phyloP scores from a whole-genome alignment of 1,140 invertebrate species.

The Eumaeus atala region DNA sequence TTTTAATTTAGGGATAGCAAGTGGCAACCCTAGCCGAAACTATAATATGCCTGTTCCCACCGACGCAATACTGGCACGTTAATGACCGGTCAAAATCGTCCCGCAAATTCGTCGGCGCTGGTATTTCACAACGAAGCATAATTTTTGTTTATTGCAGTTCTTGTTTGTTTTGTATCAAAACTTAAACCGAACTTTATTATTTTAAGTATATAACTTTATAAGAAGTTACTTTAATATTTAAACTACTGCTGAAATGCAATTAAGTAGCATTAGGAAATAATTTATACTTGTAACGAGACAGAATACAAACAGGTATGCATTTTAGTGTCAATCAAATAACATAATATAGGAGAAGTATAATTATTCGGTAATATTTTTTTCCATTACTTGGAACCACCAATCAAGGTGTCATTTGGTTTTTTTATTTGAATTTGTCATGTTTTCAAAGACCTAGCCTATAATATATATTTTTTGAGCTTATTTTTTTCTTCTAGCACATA shows the following conservation, averaged over 20 bases:
- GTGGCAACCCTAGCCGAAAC: too few species aligned
- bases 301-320: background rate
- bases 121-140: slow-evolving; percentile 24
- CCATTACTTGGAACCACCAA: too few species aligned
- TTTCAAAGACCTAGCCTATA: too few species aligned
- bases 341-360: background rate
- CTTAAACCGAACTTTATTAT: too few species aligned
- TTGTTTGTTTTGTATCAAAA: too few species aligned
- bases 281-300: background rate
- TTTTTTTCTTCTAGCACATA: too few species aligned
- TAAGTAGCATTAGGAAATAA: background rate
- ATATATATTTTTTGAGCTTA: too few species aligned
- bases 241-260: background rate
- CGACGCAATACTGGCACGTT: slow-evolving; percentile 24
- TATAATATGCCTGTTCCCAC: slow-evolving; percentile 25
- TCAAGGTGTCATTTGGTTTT: background rate
- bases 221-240: background rate
- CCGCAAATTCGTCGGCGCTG: slow-evolving; percentile 26
- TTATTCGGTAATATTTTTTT: background rate
- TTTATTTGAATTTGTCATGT: too few species aligned
- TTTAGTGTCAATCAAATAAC: background rate
- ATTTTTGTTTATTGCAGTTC: slow-evolving; percentile 20
- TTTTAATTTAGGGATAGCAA: too few species aligned
- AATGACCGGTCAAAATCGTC: slow-evolving; percentile 28
- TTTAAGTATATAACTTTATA: background rate